Evolutionary conservation across 2,888 invertebrate species (phyloP).

Genomic region (Oscheius myriophilus): DNA sequence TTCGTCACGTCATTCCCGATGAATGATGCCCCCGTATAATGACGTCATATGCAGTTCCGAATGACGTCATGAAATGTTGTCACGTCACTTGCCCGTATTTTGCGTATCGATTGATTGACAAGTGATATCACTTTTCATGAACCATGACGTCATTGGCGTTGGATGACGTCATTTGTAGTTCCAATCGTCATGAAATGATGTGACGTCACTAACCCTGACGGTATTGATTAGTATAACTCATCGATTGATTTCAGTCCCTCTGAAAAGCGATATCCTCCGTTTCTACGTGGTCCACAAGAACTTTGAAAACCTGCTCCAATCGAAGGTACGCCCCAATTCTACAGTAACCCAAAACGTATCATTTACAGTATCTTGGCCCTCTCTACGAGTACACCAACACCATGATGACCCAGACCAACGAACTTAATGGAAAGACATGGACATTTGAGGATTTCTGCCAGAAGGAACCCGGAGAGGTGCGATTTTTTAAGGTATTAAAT

Average conservation of each 20-base stretch:
- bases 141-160: too few species aligned
- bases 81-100: too few species aligned
- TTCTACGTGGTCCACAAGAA: conserved; percentile 69
- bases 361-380: conserved; percentile 47
- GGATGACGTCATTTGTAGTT: too few species aligned
- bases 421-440: conserved; percentile 56
- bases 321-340: conserved; percentile 25
- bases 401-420: conserved; percentile 58
- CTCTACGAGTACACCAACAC: conserved; percentile 67
- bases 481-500: neutral
- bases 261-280: conserved; percentile 66
- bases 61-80: too few species aligned
- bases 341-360: neutral
- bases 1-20: too few species aligned
- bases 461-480: conserved; percentile 52
- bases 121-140: too few species aligned
- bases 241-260: conserved; percentile 41
- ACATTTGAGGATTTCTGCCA: conserved; percentile 66
- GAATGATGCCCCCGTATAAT: too few species aligned
- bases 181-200: too few species aligned
- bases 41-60: too few species aligned
- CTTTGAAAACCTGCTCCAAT: conserved; percentile 65
- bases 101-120: too few species aligned
- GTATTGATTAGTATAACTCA: too few species aligned
- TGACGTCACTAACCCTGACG: too few species aligned